Conservation (phyloP, 2,113 vertebrate genomes). For the Bettongia penicillata region DNA sequence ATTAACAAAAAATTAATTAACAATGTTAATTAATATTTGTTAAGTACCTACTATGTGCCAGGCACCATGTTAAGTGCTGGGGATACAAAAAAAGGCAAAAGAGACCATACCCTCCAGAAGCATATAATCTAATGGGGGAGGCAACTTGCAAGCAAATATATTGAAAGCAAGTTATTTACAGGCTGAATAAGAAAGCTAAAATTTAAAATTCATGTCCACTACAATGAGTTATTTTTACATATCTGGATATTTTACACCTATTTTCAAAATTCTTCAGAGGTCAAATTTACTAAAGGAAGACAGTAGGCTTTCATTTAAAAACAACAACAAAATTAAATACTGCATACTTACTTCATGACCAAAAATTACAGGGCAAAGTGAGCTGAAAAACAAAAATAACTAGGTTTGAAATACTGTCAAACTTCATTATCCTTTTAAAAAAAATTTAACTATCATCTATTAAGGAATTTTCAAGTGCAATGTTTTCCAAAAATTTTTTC, state of each 20-base stretch:
- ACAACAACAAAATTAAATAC: slow-evolving; percentile 35
- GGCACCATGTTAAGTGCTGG: neutral
- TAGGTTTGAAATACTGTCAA: slow-evolving; percentile 36
- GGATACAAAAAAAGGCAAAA: neutral
- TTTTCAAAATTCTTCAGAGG: slow-evolving; percentile 14
- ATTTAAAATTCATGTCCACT: slow-evolving; percentile 16
- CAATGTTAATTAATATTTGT: neutral
- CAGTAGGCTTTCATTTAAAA: neutral
- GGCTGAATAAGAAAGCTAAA: slow-evolving; percentile 42
- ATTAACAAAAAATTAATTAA: too few species aligned
- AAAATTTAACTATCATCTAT: neutral
- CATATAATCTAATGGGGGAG: neutral
- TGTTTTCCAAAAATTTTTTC: neutral
- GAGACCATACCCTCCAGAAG: neutral
- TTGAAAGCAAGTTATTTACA: neutral
- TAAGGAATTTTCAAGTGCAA: neutral
- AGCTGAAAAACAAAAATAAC: slow-evolving; percentile 87
- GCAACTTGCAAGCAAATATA: neutral
- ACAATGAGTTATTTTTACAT: slow-evolving; percentile 27
- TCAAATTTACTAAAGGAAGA: slow-evolving; percentile 26
- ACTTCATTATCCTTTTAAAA: slow-evolving; percentile 8
- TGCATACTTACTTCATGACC: slow-evolving; percentile 93
- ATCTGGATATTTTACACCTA: neutral
- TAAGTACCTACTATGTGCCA: neutral
- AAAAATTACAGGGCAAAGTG: slow-evolving; percentile 97